Evolutionary conservation across 2,113 vertebrate species (phyloP).

Genomic region (Chaenocephalus aceratus): DNA sequence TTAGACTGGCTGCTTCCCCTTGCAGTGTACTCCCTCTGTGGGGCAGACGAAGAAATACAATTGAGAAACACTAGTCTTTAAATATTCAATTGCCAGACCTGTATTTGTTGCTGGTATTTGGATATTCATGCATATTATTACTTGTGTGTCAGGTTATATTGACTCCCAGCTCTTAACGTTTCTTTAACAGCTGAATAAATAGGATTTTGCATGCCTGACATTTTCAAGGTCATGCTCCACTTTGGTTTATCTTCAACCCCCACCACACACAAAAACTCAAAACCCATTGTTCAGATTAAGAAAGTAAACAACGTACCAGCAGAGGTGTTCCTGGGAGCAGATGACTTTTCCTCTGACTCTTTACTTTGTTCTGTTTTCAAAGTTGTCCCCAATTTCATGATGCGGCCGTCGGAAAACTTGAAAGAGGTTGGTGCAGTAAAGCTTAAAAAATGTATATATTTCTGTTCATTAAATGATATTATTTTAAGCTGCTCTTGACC

Average conservation of each 20-base stretch:
- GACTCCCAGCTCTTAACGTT: slow-evolving; percentile 14
- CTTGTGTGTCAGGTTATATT: background rate
- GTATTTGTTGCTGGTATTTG: background rate
- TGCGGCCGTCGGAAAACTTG: slow-evolving; percentile 4
- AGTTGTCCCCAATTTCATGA: background rate
- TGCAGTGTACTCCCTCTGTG: slow-evolving; percentile 13
- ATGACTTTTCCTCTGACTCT: background rate
- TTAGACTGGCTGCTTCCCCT: background rate
- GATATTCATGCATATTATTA: background rate
- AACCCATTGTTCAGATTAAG: slow-evolving; percentile 30
- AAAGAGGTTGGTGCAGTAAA: slow-evolving; percentile 50
- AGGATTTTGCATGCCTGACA: background rate
- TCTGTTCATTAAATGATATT: background rate
- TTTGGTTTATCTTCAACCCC: background rate
- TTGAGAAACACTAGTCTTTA: too few relatives aligned
- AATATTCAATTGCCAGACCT: background rate
- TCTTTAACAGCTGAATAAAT: slow-evolving; percentile 32
- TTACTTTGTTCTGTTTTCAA: slow-evolving; percentile 11
- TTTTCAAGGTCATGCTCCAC: slow-evolving; percentile 43
- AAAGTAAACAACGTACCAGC: slow-evolving; percentile 28
- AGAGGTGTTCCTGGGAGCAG: background rate
- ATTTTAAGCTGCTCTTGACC: background rate
- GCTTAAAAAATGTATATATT: background rate
- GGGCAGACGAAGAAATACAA: slow-evolving; percentile 4
- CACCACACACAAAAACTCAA: slow-evolving; percentile 5